Percentiles rank a stretch among this genome's conserved stretches.
Conservation (phyloP, 2,888 invertebrate genomes). For the Meganola albula region DNA sequence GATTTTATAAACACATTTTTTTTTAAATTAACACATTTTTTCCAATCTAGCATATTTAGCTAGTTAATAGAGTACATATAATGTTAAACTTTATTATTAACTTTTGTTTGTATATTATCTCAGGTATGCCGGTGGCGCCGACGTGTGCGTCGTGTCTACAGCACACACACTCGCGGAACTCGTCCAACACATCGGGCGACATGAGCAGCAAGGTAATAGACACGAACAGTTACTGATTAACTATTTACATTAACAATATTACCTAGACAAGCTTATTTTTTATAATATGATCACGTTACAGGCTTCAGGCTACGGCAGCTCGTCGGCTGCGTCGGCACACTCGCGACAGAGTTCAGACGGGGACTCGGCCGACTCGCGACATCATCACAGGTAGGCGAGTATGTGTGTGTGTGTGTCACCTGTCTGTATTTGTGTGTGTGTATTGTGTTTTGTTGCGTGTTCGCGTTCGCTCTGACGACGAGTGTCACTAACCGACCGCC, state of each 20-base stretch:
- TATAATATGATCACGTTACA: constrained; percentile 47
- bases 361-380: constrained; percentile 56
- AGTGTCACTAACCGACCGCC: too few relatives aligned
- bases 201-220: constrained; percentile 68
- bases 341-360: constrained; percentile 93
- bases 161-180: constrained; percentile 84
- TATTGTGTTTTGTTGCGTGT: neutral
- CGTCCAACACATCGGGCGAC: constrained; percentile 83
- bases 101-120: too few relatives aligned
- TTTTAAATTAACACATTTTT: too few relatives aligned
- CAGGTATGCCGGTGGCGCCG: constrained; percentile 1
- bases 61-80: too few relatives aligned
- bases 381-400: constrained; percentile 53
- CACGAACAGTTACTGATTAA: neutral
- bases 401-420: neutral
- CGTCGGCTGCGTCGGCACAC: constrained; percentile 88
- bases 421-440: neutral
- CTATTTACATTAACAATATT: neutral
- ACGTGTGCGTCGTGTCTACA: constrained; percentile 51
- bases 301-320: constrained; percentile 94
- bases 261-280: neutral
- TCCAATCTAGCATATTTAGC: too few relatives aligned
- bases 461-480: too few relatives aligned
- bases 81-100: too few relatives aligned
- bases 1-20: too few relatives aligned